Evolutionary conservation across 2,888 invertebrate genomes (phyloP), one percentile per base, ranked within the genome.

Genomic region (Heliconius hortense): DNA sequence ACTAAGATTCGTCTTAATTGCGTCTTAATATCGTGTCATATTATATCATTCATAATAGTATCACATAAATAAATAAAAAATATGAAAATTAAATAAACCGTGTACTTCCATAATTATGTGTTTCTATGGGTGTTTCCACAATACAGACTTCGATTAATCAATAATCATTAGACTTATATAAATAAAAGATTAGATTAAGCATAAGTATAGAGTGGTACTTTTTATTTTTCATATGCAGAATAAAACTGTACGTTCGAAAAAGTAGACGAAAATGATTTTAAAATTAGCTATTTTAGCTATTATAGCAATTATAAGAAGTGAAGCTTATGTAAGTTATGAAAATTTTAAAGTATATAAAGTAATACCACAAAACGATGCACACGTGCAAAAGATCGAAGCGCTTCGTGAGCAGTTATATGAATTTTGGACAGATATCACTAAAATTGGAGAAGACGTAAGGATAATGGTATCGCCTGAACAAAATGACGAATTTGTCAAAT

Each of bases 271-370:
- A 69, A 72, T 72, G 71, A 62, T 72, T 62, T 72, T 72, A 62
- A 72, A 72, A 72, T n/a, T 72, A 72, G 35, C 26, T 39, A 26
- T 72, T 4, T 10, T 72, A 43, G 59, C 59, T 60, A 24, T 72
- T 26, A 35, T 72, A 39, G 66, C 66, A 18, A 62, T 35, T 28
- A 72, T 21, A 62, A n/a, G 0, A 81, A 78, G 8, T 83, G 80
- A 74, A 86, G 90, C 72, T 95, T 72, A 72, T 72, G 53, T 53
- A 53, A 69, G 68, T 24, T 63, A 93, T 81, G 91, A 95, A 77
- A 93, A 94, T 77, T 95, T 95, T 82, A 94, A 94, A 81, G 94
- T 96, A 21, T 95, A 94, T 79, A 89, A 94, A 78, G 86, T 95
- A 11, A 85, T 86, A 1, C 95, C 95, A 5, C 83, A 82, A 39